phyloP scores from a whole-genome alignment of 2,113 vertebrate species.

The Calyptomena viridis region DNA sequence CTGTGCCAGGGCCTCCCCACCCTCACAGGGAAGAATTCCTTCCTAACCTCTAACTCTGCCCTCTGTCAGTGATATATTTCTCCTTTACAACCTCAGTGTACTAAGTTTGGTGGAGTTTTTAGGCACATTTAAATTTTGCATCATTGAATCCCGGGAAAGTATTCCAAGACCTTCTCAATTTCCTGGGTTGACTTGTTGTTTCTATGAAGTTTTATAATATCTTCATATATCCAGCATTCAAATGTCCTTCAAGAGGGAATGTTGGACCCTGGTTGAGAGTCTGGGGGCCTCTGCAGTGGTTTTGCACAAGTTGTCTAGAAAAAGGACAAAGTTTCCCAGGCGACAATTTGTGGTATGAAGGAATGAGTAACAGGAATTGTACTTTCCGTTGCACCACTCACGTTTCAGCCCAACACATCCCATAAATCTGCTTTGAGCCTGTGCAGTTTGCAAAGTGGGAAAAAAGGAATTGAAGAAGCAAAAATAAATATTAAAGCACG shows the following conservation, averaged over 20 bases:
- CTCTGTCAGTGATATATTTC: background rate
- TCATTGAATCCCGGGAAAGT: background rate
- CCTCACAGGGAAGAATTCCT: background rate
- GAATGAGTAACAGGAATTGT: background rate
- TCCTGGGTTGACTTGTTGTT: background rate
- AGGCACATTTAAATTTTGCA: background rate
- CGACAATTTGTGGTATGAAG: background rate
- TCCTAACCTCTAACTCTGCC: background rate
- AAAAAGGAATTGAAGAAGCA: constrained; percentile 74
- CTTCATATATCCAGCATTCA: rapidly evolving
- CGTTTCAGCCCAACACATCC: background rate
- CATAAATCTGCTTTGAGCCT: constrained; percentile 18
- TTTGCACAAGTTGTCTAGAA: background rate
- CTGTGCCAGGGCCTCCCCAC: rapidly evolving
- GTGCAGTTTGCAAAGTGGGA: constrained; percentile 14
- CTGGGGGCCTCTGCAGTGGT: background rate
- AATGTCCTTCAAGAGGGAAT: background rate
- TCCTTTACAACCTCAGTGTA: background rate
- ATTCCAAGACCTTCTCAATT: background rate
- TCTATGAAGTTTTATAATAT: background rate
- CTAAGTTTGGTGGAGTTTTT: background rate
- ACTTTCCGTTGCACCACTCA: background rate
- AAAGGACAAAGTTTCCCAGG: background rate
- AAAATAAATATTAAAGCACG: constrained; percentile 97
- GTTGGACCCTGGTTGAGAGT: background rate